Percentiles rank a stretch among this genome's conserved stretches.
These are phyloP conservation scores for Hymenochirus boettgeri DNA, from an alignment of 2,113 vertebrate genomes.

Conservation along the genomic window DNA sequence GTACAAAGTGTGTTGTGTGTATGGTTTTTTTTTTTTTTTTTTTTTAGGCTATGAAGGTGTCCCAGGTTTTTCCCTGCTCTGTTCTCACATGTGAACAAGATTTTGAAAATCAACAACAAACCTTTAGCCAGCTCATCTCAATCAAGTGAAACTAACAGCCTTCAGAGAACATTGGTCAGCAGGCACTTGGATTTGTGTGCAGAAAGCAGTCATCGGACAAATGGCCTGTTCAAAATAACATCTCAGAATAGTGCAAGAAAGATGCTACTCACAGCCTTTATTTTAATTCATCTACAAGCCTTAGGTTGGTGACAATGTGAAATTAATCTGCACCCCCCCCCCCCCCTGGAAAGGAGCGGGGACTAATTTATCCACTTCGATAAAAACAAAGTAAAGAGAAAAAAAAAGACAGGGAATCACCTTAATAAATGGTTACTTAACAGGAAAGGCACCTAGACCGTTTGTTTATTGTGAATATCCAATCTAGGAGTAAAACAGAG, in stretches of 20 bases:
- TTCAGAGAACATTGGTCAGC: not conserved
- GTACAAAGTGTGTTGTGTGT: no score
- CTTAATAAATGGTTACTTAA: no score
- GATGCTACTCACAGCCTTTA: not conserved
- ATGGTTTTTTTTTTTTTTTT: not conserved
- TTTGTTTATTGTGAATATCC: no score
- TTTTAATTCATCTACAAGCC: not conserved
- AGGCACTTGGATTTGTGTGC: no score
- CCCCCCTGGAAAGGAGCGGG: no score
- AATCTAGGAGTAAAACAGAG: no score
- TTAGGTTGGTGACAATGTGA: conserved; percentile 6
- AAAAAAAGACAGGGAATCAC: no score
- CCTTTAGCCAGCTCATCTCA: not conserved
- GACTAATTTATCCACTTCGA: no score
- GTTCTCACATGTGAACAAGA: conserved; percentile 57
- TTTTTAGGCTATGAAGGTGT: conserved; percentile 64
- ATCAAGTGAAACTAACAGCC: not conserved
- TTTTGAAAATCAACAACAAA: conserved; percentile 47
- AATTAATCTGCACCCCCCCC: no score
- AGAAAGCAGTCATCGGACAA: not conserved
- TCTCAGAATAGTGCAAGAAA: conserved; percentile 6
- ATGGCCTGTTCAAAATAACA: not conserved
- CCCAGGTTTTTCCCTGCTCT: conserved; percentile 63
- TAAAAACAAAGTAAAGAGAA: no score
- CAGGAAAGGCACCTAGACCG: no score